Conservation (phyloP, 2,113 vertebrate genomes). For the Eulemur rufifrons region DNA sequence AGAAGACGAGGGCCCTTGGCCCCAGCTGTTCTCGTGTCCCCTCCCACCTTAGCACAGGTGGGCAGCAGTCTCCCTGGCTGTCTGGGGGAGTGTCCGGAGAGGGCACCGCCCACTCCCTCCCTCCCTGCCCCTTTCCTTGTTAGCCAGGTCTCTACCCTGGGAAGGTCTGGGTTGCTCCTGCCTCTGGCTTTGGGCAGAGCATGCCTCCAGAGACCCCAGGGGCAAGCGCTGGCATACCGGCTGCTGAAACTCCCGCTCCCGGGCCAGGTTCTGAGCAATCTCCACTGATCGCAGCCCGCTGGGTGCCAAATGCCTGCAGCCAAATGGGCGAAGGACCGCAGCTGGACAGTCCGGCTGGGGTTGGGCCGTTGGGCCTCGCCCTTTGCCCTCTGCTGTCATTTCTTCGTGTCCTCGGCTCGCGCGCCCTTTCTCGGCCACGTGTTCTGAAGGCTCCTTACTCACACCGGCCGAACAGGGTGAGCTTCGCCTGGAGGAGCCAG, state of each 20-base stretch:
- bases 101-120: background rate
- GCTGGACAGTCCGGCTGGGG: too few species aligned
- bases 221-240: background rate
- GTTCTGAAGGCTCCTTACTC: background rate
- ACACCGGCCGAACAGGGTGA: background rate
- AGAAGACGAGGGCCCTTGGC: accelerated
- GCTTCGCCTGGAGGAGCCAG: background rate
- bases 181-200: background rate
- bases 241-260: background rate
- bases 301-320: background rate
- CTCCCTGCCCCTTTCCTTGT: background rate
- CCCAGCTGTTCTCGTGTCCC: background rate
- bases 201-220: background rate
- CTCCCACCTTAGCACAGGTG: background rate
- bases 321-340: background rate
- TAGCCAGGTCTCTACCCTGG: background rate
- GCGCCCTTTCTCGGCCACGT: background rate
- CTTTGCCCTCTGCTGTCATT: background rate
- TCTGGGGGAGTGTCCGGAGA: background rate
- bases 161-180: background rate
- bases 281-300: background rate
- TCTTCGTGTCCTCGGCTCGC: background rate
- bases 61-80: background rate
- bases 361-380: background rate
- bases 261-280: background rate